Base-by-base conservation (phyloP, 2,797 vertebrate species). In the Alcedo quadribrachys region DNA sequence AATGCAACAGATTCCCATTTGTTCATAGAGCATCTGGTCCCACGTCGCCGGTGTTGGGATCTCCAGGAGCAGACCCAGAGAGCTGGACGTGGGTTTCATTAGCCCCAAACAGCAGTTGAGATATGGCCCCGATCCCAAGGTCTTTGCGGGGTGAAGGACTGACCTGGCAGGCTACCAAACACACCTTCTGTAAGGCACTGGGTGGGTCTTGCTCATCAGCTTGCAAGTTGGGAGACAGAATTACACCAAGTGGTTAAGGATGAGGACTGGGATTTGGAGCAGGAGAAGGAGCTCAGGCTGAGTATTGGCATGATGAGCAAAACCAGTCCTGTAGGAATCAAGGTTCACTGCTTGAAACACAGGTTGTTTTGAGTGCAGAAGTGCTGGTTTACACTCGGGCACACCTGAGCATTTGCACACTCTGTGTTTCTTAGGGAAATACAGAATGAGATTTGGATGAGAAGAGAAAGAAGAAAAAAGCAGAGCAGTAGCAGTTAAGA, bases 11-110 rank as follows among this genome's bases (percentile, higher is more conserved):
- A 94, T 94, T 95, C 93, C 77, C 90, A 24, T 94, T 96, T 93
- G 87, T 95, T 96, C 94, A 93, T 94, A 92, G 48, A 60, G 90
- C 94, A 96, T 93, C 96, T 96, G 94, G 93, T 93, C 71, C 83
- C 86, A 37, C 84, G 78, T 40, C 86, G 15, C 40, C 48, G 92
- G 8, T 30, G 84, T 93, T 94, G 83, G 86, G 86, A 92, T 94
- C 68, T n/a, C 51, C 6, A 48, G 88, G 84, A 92, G 81, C 73
- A 90, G 73, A 58, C 32, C 46, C 28, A 0, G 43, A 78, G 90
- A 30, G 84, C 93, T 35, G 79, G 75, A 78, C 75, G 11, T 94
- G 88, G 50, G 71, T 33, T 48, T 53, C 88, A 32, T 92, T 94
- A 93, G 87, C 90, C 90, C 1, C 76, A 60, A 78, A 32, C 20